Conservation (phyloP, 1,140 invertebrate species). For the Drosophila miranda region DNA sequence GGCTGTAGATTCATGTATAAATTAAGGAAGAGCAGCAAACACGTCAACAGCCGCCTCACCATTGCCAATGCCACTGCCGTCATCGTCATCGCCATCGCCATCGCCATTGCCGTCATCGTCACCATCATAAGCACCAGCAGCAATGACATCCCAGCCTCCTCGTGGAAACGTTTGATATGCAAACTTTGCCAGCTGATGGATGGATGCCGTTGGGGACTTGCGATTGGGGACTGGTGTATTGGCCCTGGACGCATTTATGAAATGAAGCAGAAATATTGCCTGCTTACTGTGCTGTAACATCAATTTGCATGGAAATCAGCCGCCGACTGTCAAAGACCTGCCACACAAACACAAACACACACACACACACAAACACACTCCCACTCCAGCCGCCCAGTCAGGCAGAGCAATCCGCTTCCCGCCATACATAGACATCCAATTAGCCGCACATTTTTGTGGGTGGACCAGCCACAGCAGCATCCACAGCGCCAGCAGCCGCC, state of each 20-base stretch:
- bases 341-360: not conserved
- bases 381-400: no score
- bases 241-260: slow-evolving; percentile 65
- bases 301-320: slow-evolving; percentile 78
- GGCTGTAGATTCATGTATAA: no score
- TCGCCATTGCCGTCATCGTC: not conserved
- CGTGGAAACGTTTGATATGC: slow-evolving; percentile 62
- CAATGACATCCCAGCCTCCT: slow-evolving; percentile 12
- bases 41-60: no score
- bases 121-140: slow-evolving; percentile 7
- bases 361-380: not conserved
- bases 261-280: slow-evolving; percentile 78
- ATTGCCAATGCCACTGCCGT: not conserved
- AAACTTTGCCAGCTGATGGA: slow-evolving; percentile 55
- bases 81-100: no score
- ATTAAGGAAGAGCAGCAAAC: no score
- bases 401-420: not conserved
- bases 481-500: not conserved
- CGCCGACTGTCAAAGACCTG: slow-evolving; percentile 61
- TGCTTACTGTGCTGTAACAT: slow-evolving; percentile 78
- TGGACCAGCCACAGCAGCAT: slow-evolving; percentile 4
- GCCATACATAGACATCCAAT: slow-evolving; percentile 62
- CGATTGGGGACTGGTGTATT: slow-evolving; percentile 24
- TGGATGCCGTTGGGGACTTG: slow-evolving; percentile 37
- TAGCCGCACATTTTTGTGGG: slow-evolving; percentile 66